Evolutionary conservation across 2,888 invertebrate genomes (phyloP).

Genomic region (Malachius bipustulatus): DNA sequence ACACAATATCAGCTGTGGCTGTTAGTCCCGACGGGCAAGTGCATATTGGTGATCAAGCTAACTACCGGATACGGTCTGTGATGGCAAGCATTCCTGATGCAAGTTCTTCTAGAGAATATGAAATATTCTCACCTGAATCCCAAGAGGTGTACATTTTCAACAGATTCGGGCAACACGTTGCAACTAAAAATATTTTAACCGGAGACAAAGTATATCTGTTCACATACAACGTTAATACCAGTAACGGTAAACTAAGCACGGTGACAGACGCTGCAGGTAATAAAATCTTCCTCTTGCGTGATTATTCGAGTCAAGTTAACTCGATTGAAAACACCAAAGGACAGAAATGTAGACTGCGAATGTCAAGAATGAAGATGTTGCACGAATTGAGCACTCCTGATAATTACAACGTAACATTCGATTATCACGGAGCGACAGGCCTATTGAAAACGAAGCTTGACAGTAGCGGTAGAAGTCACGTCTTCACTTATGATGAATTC

Average conservation of each 20-base stretch:
- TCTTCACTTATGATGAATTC: slow-evolving; percentile 91
- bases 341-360: slow-evolving; percentile 77
- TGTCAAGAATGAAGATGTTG: slow-evolving; percentile 87
- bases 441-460: slow-evolving; percentile 80
- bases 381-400: slow-evolving; percentile 85
- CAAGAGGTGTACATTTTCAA: slow-evolving; percentile 92
- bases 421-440: slow-evolving; percentile 84
- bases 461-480: slow-evolving; percentile 79
- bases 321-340: slow-evolving; percentile 91
- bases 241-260: slow-evolving; percentile 86
- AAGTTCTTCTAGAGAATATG: slow-evolving; percentile 73
- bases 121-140: slow-evolving; percentile 89
- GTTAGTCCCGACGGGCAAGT: slow-evolving; percentile 91
- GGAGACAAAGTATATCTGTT: slow-evolving; percentile 88
- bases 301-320: slow-evolving; percentile 80
- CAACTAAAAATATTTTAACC: slow-evolving; percentile 89
- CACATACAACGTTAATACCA: slow-evolving; percentile 92
- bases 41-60: slow-evolving; percentile 91
- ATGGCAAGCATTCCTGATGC: slow-evolving; percentile 84
- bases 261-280: slow-evolving; percentile 90
- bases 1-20: slow-evolving; percentile 83
- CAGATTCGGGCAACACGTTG: slow-evolving; percentile 87
- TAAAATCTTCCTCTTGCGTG: slow-evolving; percentile 70
- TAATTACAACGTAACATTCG: slow-evolving; percentile 87
- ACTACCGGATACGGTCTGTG: slow-evolving; percentile 75